These are phyloP conservation scores for Sturnus vulgaris DNA, from an alignment of 2,113 vertebrate species.

Conservation along the genomic window DNA sequence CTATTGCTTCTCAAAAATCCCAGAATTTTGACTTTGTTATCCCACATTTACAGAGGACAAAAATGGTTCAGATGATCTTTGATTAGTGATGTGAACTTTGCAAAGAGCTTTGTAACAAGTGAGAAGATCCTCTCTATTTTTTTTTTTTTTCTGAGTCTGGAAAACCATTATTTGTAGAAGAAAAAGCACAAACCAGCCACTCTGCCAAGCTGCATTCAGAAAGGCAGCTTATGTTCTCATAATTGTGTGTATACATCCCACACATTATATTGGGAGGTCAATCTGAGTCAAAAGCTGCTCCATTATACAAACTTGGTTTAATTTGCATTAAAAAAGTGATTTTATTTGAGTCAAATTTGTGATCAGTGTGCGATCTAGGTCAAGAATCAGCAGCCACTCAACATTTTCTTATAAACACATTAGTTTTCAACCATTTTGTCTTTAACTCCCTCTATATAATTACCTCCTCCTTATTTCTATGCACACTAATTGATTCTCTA, in stretches of 20 bases:
- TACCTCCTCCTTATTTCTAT: constrained; percentile 61
- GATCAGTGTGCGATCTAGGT: constrained; percentile 25
- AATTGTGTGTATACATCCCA: not conserved
- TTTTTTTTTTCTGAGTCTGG: not conserved
- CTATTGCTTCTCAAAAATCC: not conserved
- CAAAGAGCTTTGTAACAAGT: not conserved
- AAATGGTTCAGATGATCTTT: not conserved
- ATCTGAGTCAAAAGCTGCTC: not conserved
- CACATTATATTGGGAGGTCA: not conserved
- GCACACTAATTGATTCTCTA: constrained; percentile 69
- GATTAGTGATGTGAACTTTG: not conserved
- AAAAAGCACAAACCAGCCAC: not conserved
- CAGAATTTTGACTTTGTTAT: not conserved
- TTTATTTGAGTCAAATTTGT: constrained; percentile 9
- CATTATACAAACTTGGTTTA: not conserved
- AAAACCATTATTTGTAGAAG: not conserved
- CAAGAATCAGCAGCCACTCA: constrained; percentile 29
- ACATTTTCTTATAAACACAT: constrained; percentile 28
- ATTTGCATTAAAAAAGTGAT: not conserved
- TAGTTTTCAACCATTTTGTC: constrained; percentile 52
- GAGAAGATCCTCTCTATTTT: not conserved
- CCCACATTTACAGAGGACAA: not conserved
- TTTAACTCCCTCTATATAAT: constrained; percentile 48
- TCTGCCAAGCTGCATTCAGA: not conserved
- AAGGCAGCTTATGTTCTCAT: not conserved